These are phyloP conservation scores for Anarsia innoxiella DNA, from an alignment of 2,888 invertebrate species.

Conservation along the genomic window DNA sequence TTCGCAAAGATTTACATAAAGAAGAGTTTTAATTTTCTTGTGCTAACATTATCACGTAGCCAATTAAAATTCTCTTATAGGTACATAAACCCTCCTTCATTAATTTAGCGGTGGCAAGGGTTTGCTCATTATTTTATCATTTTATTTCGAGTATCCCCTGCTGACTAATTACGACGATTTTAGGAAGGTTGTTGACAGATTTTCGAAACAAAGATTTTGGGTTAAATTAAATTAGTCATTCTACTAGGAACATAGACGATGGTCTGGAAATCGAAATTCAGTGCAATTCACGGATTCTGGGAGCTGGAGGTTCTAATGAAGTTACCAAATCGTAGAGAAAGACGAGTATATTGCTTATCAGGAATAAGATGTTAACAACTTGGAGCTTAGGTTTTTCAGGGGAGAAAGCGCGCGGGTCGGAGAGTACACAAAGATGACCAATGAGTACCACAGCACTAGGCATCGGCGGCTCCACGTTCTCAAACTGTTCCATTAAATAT, in stretches of 20 bases:
- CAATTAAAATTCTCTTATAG: constrained; percentile 50
- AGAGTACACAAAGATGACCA: constrained; percentile 48
- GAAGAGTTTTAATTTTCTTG: constrained; percentile 40
- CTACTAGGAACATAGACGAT: too few relatives aligned
- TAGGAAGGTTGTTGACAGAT: too few relatives aligned
- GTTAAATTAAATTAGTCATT: too few relatives aligned
- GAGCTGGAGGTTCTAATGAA: constrained; percentile 20
- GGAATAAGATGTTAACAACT: constrained; percentile 41
- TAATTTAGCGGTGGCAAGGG: constrained; percentile 36
- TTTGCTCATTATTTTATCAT: constrained; percentile 36
- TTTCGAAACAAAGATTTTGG: too few relatives aligned
- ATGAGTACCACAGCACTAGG: constrained; percentile 52
- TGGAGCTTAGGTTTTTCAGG: constrained; percentile 34
- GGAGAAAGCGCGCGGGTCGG: constrained; percentile 38
- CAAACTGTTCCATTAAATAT: constrained; percentile 51
- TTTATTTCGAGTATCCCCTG: constrained; percentile 16
- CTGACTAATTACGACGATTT: too few relatives aligned
- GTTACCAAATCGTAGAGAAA: constrained; percentile 47
- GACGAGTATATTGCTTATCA: constrained; percentile 42
- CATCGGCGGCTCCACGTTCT: constrained; percentile 37
- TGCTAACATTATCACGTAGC: constrained; percentile 46
- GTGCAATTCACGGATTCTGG: too few relatives aligned
- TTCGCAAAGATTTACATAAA: constrained; percentile 24
- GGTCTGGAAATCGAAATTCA: too few relatives aligned
- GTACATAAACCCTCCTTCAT: constrained; percentile 34